Evolutionary conservation across 2,888 invertebrate genomes (phyloP).

Genomic region (Brenthis ino): DNA sequence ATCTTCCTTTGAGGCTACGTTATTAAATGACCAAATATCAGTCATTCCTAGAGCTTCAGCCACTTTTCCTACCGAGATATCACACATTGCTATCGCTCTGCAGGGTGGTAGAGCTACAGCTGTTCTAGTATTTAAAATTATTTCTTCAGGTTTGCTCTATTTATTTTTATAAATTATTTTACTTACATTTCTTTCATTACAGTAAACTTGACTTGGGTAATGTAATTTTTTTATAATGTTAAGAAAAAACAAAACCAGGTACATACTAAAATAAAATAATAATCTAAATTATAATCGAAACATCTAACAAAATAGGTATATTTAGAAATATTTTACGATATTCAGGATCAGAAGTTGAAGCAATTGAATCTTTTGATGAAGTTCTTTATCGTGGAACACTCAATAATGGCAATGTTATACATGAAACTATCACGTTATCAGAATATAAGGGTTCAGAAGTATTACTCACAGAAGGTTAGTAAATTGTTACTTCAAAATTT

Average conservation of each 20-base stretch:
- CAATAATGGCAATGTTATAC: slow-evolving; percentile 48
- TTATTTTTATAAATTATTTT: neutral
- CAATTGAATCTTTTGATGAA: slow-evolving; percentile 53
- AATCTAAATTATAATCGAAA: too few species aligned
- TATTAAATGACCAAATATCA: slow-evolving; percentile 47
- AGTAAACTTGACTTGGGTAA: neutral
- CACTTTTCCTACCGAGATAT: slow-evolving; percentile 47
- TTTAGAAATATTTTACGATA: neutral
- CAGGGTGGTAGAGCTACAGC: slow-evolving; percentile 52
- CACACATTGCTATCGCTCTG: slow-evolving; percentile 55
- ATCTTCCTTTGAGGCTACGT: slow-evolving; percentile 48
- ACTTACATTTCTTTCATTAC: slow-evolving; percentile 24
- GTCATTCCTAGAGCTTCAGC: slow-evolving; percentile 45
- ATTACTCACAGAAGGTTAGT: slow-evolving; percentile 57
- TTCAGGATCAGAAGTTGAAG: slow-evolving; percentile 21
- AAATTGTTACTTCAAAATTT: neutral
- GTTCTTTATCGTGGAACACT: slow-evolving; percentile 58
- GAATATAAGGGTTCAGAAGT: slow-evolving; percentile 52
- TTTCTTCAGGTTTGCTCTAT: slow-evolving; percentile 43
- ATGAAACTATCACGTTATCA: slow-evolving; percentile 56
- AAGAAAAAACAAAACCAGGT: too few species aligned
- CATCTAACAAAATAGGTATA: too few species aligned
- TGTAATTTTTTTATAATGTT: too few species aligned
- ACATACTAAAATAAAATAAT: too few species aligned
- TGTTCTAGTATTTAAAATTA: slow-evolving; percentile 51